A percentile compares a stretch with the other conserved stretches of the same genome.
Evolutionary conservation across 1,140 invertebrate genomes (phyloP).

Genomic region (Harpegnathos saltator): DNA sequence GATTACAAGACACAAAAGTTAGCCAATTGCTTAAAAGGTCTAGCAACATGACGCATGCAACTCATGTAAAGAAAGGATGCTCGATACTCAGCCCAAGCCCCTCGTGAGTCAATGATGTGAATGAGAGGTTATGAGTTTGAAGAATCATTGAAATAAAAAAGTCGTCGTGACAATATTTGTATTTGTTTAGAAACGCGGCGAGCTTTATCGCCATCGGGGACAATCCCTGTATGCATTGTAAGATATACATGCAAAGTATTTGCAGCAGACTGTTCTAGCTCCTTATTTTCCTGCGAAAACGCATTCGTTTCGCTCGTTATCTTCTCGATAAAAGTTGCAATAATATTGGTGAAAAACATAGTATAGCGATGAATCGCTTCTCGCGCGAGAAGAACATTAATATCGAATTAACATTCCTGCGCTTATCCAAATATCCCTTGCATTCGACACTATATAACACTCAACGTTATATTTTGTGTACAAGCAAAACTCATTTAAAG

Average conservation of each 20-base stretch:
- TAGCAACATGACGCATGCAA: slow-evolving; percentile 72
- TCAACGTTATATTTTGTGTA: neutral
- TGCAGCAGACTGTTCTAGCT: neutral
- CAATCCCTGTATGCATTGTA: neutral
- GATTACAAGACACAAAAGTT: slow-evolving; percentile 96
- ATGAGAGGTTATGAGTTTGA: too few species aligned
- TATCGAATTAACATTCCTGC: neutral
- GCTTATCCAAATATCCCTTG: neutral
- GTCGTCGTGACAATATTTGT: neutral
- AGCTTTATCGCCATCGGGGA: neutral
- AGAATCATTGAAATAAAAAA: slow-evolving; percentile 6
- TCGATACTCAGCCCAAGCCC: slow-evolving; percentile 1
- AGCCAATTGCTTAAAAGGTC: slow-evolving; percentile 88
- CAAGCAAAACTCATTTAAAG: neutral
- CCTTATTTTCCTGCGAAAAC: neutral
- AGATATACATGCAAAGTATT: neutral
- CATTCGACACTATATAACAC: neutral
- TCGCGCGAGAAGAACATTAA: neutral
- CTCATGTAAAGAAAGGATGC: slow-evolving; percentile 19
- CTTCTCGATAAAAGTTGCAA: slow-evolving; percentile 4
- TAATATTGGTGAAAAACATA: slow-evolving; percentile 14
- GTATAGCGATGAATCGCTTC: neutral
- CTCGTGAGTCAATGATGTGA: neutral
- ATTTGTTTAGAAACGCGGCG: neutral
- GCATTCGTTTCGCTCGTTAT: neutral